Conservation (phyloP, 2,888 invertebrate species). For the Tortrix viridana region DNA sequence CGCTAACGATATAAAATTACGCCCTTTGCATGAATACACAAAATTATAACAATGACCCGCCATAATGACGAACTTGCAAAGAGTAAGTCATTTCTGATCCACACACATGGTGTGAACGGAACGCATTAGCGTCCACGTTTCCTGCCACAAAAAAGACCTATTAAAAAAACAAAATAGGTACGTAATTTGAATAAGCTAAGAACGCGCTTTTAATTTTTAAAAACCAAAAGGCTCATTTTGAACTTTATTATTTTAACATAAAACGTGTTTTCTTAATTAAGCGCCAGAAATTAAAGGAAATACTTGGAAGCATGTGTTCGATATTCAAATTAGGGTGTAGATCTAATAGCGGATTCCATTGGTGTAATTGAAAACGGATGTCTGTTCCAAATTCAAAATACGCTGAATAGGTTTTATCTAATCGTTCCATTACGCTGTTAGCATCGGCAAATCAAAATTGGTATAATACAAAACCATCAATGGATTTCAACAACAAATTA, state of each 20-base stretch:
- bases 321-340: conserved; percentile 64
- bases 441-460: background rate
- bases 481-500: conserved; percentile 18
- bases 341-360: conserved; percentile 50
- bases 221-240: conserved; percentile 21
- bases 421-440: conserved; percentile 48
- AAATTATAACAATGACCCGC: conserved; percentile 64
- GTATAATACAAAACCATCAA: conserved; percentile 18
- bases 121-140: conserved; percentile 65
- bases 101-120: conserved; percentile 72
- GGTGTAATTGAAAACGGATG: conserved; percentile 65
- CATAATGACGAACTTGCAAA: conserved; percentile 43
- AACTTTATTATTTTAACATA: conserved; percentile 21
- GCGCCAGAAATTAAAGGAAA: conserved; percentile 31
- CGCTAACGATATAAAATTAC: conserved; percentile 70
- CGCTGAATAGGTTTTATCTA: conserved; percentile 46
- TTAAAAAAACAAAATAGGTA: conserved; percentile 48
- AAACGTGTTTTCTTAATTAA: conserved; percentile 17
- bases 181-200: conserved; percentile 58
- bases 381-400: conserved; percentile 63
- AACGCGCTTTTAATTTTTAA: conserved; percentile 44
- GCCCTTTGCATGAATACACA: conserved; percentile 61
- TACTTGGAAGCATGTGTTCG: conserved; percentile 55
- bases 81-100: conserved; percentile 63
- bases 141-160: conserved; percentile 56